Conservation (phyloP, 2,797 vertebrate species). For the Emys orbicularis region DNA sequence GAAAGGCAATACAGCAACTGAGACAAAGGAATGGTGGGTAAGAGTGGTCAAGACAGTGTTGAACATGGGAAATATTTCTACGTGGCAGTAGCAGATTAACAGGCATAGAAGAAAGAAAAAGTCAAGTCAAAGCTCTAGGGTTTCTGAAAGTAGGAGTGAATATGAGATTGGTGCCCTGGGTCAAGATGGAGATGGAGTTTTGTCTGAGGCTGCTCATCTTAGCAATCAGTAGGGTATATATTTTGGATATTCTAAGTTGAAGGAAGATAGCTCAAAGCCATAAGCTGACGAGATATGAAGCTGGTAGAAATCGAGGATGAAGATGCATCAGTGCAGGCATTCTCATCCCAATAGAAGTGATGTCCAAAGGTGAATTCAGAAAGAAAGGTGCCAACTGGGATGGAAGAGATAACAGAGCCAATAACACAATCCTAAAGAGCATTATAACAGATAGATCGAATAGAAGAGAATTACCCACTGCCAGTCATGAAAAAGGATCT, state of each 20-base stretch:
- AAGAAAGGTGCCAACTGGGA: background rate
- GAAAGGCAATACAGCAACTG: background rate
- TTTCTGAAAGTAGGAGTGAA: background rate
- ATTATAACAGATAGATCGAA: background rate
- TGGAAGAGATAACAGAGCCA: background rate
- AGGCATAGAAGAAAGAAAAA: background rate
- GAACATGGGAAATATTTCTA: background rate
- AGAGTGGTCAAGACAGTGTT: background rate
- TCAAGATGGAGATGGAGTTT: background rate
- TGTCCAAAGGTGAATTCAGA: background rate
- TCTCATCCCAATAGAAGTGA: background rate
- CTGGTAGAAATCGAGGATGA: background rate
- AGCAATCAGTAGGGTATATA: background rate
- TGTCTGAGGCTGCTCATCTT: background rate
- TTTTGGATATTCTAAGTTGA: constrained; percentile 8
- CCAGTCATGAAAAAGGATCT: background rate
- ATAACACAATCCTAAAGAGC: background rate
- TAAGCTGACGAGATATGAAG: background rate
- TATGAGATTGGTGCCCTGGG: background rate
- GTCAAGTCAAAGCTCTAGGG: background rate
- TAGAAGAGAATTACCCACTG: background rate
- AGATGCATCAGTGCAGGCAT: background rate
- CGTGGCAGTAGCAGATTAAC: background rate
- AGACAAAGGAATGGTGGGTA: background rate
- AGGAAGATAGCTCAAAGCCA: background rate